Percentiles rank a stretch among this genome's conserved stretches.
phyloP scores from a whole-genome alignment of 53 echinoderm and acorn worm species.

The Paracentrotus lividus region DNA sequence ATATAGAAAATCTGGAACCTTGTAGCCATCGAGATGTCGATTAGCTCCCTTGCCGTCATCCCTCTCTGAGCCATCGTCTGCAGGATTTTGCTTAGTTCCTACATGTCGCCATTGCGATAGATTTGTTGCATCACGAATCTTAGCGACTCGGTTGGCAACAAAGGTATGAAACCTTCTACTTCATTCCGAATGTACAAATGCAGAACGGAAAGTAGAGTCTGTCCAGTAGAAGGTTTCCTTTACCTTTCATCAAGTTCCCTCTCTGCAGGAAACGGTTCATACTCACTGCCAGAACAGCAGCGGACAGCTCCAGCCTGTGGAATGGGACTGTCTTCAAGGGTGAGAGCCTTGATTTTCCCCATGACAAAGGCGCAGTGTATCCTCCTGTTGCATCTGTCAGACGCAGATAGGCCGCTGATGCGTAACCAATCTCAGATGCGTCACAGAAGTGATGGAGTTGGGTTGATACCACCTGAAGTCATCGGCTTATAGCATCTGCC shows the following conservation, averaged over 20 bases:
- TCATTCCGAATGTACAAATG: conserved; percentile 79
- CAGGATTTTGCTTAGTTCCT: conserved; percentile 71
- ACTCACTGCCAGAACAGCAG: conserved; percentile 60
- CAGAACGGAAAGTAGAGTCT: conserved; percentile 72
- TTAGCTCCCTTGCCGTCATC: conserved; percentile 55
- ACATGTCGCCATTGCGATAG: conserved; percentile 78
- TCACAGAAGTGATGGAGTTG: conserved; percentile 74
- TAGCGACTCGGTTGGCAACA: conserved; percentile 80
- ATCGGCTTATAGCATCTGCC: conserved; percentile 57
- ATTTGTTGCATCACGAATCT: conserved; percentile 63
- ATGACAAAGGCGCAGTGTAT: conserved; percentile 52
- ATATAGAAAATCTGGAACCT: conserved; percentile 77
- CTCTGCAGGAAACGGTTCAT: conserved; percentile 51
- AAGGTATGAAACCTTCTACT: conserved; percentile 81
- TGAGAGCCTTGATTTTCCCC: conserved; percentile 73
- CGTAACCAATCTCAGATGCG: conserved; percentile 76
- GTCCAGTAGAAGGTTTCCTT: conserved; percentile 68
- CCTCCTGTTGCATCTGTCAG: conserved; percentile 36
- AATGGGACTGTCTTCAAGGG: conserved; percentile 69
- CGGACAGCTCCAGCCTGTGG: conserved; percentile 66
- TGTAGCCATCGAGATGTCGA: conserved; percentile 68
- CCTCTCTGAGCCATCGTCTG: conserved; percentile 83
- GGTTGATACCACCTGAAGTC: neutral
- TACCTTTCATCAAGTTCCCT: conserved; percentile 55
- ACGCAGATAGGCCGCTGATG: conserved; percentile 71